These are phyloP conservation scores for Lerista edwardsae DNA, from an alignment of 2,797 vertebrate genomes.

Conservation along the genomic window DNA sequence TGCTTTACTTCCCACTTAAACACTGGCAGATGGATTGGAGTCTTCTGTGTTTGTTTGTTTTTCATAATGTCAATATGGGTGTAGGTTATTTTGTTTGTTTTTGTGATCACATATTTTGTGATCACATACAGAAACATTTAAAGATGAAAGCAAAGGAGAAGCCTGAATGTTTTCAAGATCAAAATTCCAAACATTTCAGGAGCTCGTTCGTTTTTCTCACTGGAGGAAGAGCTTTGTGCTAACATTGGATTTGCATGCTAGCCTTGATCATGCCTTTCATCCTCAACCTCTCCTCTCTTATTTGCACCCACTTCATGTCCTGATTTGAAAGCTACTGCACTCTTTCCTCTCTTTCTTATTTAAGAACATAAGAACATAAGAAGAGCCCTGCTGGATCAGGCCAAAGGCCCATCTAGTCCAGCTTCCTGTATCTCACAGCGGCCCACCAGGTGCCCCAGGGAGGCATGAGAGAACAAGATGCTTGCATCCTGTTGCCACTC, in stretches of 20 bases:
- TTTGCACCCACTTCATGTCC: not conserved
- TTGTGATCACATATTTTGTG: conserved; percentile 24
- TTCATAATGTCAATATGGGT: conserved; percentile 10
- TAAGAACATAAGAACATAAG: no score
- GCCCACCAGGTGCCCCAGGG: no score
- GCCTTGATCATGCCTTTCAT: conserved; percentile 20
- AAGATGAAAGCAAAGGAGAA: conserved; percentile 20
- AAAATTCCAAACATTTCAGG: conserved; percentile 27
- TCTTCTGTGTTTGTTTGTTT: not conserved
- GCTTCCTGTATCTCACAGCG: no score
- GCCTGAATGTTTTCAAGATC: conserved; percentile 1
- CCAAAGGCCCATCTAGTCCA: no score
- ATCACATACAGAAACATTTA: conserved; percentile 36
- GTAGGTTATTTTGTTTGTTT: not conserved
- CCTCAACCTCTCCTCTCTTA: conserved; percentile 21
- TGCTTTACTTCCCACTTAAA: conserved; percentile 38
- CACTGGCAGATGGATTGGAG: conserved; percentile 17
- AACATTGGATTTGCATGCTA: not conserved
- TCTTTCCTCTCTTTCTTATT: not conserved
- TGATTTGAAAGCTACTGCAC: not conserved
- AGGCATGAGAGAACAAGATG: no score
- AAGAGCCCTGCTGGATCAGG: no score
- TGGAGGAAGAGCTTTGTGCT: conserved; percentile 3
- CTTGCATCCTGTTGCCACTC: no score
- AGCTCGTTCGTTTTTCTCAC: conserved; percentile 23